phyloP scores from a whole-genome alignment of 2,113 vertebrate genomes.

The Callipepla californica region DNA sequence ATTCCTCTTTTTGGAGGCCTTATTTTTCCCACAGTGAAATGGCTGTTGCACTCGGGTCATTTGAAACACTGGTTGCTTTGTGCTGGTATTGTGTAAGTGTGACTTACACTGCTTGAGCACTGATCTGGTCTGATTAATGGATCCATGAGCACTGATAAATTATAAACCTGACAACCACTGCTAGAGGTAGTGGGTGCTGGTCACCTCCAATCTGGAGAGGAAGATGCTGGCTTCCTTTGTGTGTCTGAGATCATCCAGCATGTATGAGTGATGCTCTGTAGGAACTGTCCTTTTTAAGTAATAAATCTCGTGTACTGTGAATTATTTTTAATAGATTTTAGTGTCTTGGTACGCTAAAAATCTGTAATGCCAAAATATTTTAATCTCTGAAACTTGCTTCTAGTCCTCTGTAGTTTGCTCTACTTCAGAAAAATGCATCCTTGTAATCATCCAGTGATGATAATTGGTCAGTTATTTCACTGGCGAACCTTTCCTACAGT shows the following conservation, averaged over 20 bases:
- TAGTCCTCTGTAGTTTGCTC: constrained; percentile 1
- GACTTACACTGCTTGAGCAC: constrained; percentile 27
- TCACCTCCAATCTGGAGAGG: constrained; percentile 9
- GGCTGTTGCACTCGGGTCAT: background rate
- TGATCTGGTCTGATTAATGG: constrained; percentile 49
- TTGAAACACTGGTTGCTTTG: constrained; percentile 12
- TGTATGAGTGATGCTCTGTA: background rate
- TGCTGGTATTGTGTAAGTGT: constrained; percentile 10
- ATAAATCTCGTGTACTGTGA: background rate
- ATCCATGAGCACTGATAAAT: constrained; percentile 29
- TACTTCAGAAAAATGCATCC: background rate
- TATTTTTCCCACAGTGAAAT: background rate
- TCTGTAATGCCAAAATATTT: background rate
- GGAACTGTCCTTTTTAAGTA: background rate
- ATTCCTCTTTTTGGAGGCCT: background rate
- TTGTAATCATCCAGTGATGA: background rate
- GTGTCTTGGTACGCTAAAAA: background rate
- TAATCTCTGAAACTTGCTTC: background rate
- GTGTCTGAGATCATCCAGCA: background rate
- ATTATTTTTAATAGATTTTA: constrained; percentile 6
- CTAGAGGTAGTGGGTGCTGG: background rate
- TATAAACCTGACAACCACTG: constrained; percentile 26
- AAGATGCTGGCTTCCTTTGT: background rate
- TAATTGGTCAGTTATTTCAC: constrained; percentile 18
- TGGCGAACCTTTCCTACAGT: background rate